Percentiles rank a stretch among this genome's conserved stretches.
These are phyloP conservation scores for Chamaetylas fuelleborni DNA, from an alignment of 2,113 vertebrate species.

Conservation along the genomic window DNA sequence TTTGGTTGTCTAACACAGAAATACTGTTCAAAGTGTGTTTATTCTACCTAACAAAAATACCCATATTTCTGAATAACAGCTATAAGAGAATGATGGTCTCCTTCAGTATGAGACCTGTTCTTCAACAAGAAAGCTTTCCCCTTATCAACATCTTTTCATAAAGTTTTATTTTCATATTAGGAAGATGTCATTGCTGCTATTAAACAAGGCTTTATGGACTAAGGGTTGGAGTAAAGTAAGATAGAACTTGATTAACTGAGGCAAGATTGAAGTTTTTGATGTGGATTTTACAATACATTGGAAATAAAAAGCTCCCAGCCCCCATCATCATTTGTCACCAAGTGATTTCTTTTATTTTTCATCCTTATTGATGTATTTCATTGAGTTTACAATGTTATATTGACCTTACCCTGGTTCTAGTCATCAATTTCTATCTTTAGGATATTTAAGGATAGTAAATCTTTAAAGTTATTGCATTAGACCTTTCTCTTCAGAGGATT, in stretches of 20 bases:
- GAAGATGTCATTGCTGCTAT: background rate
- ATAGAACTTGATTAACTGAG: background rate
- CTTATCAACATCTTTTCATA: background rate
- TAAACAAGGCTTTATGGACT: background rate
- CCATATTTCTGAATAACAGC: background rate
- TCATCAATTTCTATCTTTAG: conserved; percentile 21
- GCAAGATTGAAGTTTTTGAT: background rate
- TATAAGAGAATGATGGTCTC: background rate
- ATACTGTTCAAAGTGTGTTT: background rate
- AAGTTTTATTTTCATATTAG: background rate
- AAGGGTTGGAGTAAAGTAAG: background rate
- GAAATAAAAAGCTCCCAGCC: background rate
- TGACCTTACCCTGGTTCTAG: conserved; percentile 34
- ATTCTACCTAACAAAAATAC: background rate
- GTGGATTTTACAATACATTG: background rate
- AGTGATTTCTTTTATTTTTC: background rate
- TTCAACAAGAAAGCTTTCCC: background rate
- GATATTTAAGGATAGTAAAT: conserved; percentile 37
- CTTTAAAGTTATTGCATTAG: background rate
- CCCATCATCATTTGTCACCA: background rate
- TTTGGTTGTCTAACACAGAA: background rate
- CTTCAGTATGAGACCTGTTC: background rate
- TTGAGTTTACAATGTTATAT: conserved; percentile 40
- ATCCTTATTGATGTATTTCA: conserved; percentile 6
- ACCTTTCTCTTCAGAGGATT: conserved; percentile 26